Evolutionary conservation across 2,888 invertebrate genomes (phyloP).

Genomic region (Melieria omissa): DNA sequence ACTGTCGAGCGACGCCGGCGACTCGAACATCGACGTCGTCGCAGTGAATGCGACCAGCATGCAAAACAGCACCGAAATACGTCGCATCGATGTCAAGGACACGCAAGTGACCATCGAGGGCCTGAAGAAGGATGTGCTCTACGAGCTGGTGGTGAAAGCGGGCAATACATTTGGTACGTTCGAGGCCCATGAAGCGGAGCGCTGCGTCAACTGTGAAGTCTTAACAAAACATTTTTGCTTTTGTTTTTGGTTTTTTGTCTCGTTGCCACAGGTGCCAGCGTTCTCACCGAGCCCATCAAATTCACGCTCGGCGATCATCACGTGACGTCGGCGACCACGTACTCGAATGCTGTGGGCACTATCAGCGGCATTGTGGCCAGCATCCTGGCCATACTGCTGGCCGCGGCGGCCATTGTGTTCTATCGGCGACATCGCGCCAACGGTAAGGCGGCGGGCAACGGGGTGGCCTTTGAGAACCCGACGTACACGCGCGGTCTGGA

Average conservation of each 20-base stretch:
- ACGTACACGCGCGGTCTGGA: constrained; percentile 84
- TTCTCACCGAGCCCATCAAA: constrained; percentile 77
- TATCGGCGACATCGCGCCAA: constrained; percentile 63
- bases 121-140: constrained; percentile 77
- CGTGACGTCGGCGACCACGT: constrained; percentile 74
- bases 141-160: constrained; percentile 85
- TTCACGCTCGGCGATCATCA: constrained; percentile 82
- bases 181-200: not conserved
- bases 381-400: constrained; percentile 63
- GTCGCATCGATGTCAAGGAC: constrained; percentile 79
- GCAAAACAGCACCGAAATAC: constrained; percentile 69
- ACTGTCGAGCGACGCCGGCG: constrained; percentile 40
- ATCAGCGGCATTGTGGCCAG: constrained; percentile 66
- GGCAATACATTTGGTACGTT: constrained; percentile 78
- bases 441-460: constrained; percentile 69
- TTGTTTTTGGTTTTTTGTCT: not conserved
- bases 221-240: not conserved
- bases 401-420: constrained; percentile 64
- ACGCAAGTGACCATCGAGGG: constrained; percentile 78
- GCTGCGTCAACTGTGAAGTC: not conserved
- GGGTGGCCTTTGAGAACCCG: constrained; percentile 87
- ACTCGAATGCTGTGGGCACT: constrained; percentile 64
- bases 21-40: constrained; percentile 41
- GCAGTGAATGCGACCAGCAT: constrained; percentile 58
- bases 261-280: constrained; percentile 73